Base-by-base conservation (phyloP, 1,140 invertebrate genomes). In the Cataglyphis hispanica region DNA sequence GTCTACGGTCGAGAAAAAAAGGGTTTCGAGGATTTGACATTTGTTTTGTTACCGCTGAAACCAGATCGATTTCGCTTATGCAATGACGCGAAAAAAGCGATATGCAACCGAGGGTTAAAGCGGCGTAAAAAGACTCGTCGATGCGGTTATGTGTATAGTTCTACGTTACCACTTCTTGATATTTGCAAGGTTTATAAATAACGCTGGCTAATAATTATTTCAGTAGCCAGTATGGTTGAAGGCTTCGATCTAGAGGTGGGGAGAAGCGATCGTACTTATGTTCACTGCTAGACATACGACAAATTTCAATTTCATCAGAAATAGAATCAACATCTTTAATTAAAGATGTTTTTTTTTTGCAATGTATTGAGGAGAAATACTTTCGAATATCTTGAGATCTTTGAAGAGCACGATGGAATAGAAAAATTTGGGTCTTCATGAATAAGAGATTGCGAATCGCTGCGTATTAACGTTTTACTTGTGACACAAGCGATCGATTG, bases 121-220 rank as follows among this genome's bases (percentile, higher is more conserved):
- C 53, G 37, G 53, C 78, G 53, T 81, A 81, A 81, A 81, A 81
- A 81, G 66, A 81, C 53, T 81, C 78, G 53, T 74, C 78, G 67
- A 83, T 83, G 74, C 46, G 13, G 78, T 72, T 56, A 60, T 56
- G 78, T 72, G 53, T 83, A 83, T 74, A 74, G 67, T 67, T 83
- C 53, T 83, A 34, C 37, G 66, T 83, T 83, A 83, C 58, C 60
- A 60, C 70, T 76, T 69, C 43, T 85, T 81, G 75, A 76, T 90
- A 89, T 90, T 89, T 89, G 84, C 87, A 72, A 75, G 77, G 74
- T 89, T 89, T 84, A 80, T 84, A 87, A 63, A 80, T 84, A 90
- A 87, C 87, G 53, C 56, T n/a, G 31, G 69, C 78, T 87, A 58
- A 75, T 90, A 64, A 46, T 89, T 89, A 89, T 89, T 90, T 90